Base-by-base conservation (phyloP, 2,797 vertebrate genomes). In the Crenichthys baileyi region DNA sequence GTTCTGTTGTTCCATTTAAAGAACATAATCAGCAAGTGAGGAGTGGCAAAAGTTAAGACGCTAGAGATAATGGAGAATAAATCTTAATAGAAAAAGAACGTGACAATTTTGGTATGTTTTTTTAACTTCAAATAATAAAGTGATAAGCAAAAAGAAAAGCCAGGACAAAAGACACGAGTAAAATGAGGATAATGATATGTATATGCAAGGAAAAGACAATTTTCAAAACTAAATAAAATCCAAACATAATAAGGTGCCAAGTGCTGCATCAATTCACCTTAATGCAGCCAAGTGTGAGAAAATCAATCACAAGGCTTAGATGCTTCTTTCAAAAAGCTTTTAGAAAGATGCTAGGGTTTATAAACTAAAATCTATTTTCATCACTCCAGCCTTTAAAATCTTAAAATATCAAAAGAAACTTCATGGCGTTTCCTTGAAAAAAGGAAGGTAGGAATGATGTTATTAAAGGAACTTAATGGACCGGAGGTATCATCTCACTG, bases 1-100 rank as follows among this genome's bases (percentile, higher is more conserved):
- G 92, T 91, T 93, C 87, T 93, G 90, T 83, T 85, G 86, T 93
- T 92, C 92, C 90, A 93, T 94, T 94, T 92, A 92, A 92, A 89
- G 82, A 83, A 74, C 89, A 90, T 91, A 89, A 92, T 70, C 50
- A 80, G 73, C 77, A 83, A 71, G 56, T 56, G 68, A 83, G 79
- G 74, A 79, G 73, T 1, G 36, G 81, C 56, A 72, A 86, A 87
- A 89, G 83, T 85, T 80, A 39, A 83, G 76, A 58, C 29, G 70
- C 86, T 44, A 67, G 77, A 83, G 73, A 80, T 79, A 73, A 77
- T 4, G 70, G 78, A 77, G 70, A 75, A 80, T 24, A 56, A 76
- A 77, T 65, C 61, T 78, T 78, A 73, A 79, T 79, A 50, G 63
- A 61, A 56, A 70, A 61, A 67, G 70, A 36, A 83, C 77, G 65